Evolutionary conservation across 2,113 vertebrate genomes (phyloP).

Genomic region (Dicerorhinus sumatrensis): DNA sequence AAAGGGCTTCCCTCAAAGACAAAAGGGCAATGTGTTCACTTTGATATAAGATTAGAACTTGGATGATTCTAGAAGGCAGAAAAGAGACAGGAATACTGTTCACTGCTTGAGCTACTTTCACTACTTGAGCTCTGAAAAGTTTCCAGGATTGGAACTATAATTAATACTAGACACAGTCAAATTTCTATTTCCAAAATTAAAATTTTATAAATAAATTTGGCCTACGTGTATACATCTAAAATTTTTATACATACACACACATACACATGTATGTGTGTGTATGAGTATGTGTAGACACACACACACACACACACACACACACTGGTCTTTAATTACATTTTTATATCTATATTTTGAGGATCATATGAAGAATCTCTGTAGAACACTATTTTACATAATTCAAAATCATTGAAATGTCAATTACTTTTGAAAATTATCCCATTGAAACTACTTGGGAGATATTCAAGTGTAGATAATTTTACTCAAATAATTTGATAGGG

Average conservation of each 20-base stretch:
- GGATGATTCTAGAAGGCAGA: neutral
- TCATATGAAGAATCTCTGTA: neutral
- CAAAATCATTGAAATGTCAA: constrained; percentile 11
- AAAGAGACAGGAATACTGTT: neutral
- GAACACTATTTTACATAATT: constrained; percentile 29
- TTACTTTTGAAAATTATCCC: constrained; percentile 7
- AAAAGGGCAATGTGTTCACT: neutral
- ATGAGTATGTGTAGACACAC: neutral
- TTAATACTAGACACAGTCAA: neutral
- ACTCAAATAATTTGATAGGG: neutral
- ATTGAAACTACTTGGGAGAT: constrained; percentile 31
- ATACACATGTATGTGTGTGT: fast-evolving
- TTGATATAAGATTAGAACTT: neutral
- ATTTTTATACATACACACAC: neutral
- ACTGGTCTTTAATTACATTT: neutral
- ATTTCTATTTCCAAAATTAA: constrained; percentile 35
- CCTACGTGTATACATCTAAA: neutral
- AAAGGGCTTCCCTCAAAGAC: neutral
- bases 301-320: neutral
- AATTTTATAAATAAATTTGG: constrained; percentile 10
- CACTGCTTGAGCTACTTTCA: neutral
- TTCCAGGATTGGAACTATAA: neutral
- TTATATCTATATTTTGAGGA: neutral
- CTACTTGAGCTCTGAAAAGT: neutral
- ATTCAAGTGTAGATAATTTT: constrained; percentile 21